Base-by-base conservation (phyloP, 1,140 invertebrate species). In the Heliconius himera region DNA sequence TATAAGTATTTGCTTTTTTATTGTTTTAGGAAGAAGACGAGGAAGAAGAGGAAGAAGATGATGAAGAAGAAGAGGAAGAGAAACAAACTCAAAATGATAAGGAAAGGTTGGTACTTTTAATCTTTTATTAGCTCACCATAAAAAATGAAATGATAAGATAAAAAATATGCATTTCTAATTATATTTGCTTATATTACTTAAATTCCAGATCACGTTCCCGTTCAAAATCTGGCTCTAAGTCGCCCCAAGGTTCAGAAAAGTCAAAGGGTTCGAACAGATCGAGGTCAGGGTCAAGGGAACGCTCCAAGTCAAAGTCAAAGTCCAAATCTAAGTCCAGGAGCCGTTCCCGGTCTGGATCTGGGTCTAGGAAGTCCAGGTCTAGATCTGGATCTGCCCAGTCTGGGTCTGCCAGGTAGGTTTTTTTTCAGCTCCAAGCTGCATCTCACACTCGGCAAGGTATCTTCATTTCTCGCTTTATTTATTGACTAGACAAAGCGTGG, bases 21-120 rank as follows among this genome's bases (percentile, higher is more conserved):
- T 76, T 46, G 22, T 78, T 86, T 41, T 66, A 91, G 83, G 96
- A 96, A 74, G 94, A 95, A 66, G 95, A 95, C 70, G 95, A 96
- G 81, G 93, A 95, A 82, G 93, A 95, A 83, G 96, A 97, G 87
- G 96, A 97, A 66, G 96, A 87, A 46, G 97, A 97, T 76, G 97
- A 97, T 76, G 96, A 95, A n/a, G 94, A 95, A 54, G 92, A 95
- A 41, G 93, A 94, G 80, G 91, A 94, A 38, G 94, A 95, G 18
- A 94, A 92, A 56, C 89, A 95, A 82, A 89, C 91, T 70, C 84
- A 89, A 84, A 94, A 81, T 85, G 94, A 84, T 82, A 95, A 93
- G 78, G 91, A 95, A 36, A 93, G 93, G 87, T 90, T 93, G 79
- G 60, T 29, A 66, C 41, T 46, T 11, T n/a, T n/a, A n/a, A n/a